These are phyloP conservation scores for Karalla daura DNA, from an alignment of 2,797 vertebrate genomes.

Conservation along the genomic window DNA sequence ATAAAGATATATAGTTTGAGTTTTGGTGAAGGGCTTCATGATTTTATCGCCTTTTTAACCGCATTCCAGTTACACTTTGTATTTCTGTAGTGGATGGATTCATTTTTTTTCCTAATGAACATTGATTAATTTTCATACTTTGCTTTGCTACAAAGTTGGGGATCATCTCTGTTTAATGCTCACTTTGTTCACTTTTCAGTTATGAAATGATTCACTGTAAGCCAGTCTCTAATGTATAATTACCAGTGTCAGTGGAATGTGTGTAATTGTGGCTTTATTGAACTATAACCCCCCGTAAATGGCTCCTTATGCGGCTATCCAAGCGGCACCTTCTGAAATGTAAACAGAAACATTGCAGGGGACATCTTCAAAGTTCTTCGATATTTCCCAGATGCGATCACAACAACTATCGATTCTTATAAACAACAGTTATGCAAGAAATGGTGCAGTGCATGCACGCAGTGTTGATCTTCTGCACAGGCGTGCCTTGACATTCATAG, in stretches of 20 bases:
- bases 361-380: background rate
- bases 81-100: conserved; percentile 22
- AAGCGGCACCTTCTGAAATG: conserved; percentile 39
- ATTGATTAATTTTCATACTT: conserved; percentile 34
- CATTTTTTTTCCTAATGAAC: conserved; percentile 25
- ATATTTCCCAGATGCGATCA: conserved; percentile 11
- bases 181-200: conserved; percentile 19
- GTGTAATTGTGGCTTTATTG: conserved; percentile 12
- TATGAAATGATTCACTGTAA: conserved; percentile 15
- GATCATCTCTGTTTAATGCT: conserved; percentile 18
- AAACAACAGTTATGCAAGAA: conserved; percentile 12
- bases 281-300: conserved; percentile 26
- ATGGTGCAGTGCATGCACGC: background rate
- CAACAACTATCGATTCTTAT: background rate
- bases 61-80: conserved; percentile 40
- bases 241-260: conserved; percentile 17
- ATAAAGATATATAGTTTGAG: conserved; percentile 7
- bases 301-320: conserved; percentile 34
- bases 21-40: conserved; percentile 23
- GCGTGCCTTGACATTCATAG: background rate
- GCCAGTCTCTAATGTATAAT: conserved; percentile 5
- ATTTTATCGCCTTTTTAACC: conserved; percentile 28
- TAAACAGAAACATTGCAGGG: conserved; percentile 38
- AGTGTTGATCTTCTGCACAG: background rate
- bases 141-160: background rate